Base-by-base conservation (phyloP, 1,140 invertebrate genomes). In the Drepana arcuata region DNA sequence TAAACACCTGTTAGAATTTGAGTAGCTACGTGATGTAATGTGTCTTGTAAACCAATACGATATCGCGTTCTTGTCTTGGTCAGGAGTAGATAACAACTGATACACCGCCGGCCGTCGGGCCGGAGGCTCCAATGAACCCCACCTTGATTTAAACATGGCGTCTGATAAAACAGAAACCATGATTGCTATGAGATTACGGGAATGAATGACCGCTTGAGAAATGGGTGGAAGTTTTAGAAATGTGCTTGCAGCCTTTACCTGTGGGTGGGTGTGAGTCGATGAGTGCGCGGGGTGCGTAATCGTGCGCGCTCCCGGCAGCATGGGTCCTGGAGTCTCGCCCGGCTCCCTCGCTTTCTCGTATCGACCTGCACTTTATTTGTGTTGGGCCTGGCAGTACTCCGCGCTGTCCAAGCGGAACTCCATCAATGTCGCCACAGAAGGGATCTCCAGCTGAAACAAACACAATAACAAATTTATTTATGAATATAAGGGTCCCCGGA, bases 381-480 rank as follows among this genome's bases (percentile, higher is more conserved):
- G 93, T 92, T 95, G 93, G 85, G 93, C 94, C 89, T 95, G 93
- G 91, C 95, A 97, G 88, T 95, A 95, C 88, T 95, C 93, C 88
- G 92, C 92, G 86, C 92, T 94, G 88, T 94, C 93, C 90, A 94
- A 90, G 87, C 94, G 91, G 92, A 95, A 96, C 94, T 96, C 94
- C 94, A 95, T 96, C 93, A 93, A 95, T 92, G 92, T 93, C 87
- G 90, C 83, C 78, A 83, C 73, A 73, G 79, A 84, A 81, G 69
- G 68, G 63, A 71, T 82, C 62, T 71, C 77, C 78, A 84, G 72
- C 83, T 84, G 66, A 10, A 70, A 78, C 67, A 73, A 72, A 41
- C 16, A 33, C 38, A 49, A 23, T 9, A 21, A 5, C 18, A 5
- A 21, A 9, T 21, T 21, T 5, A 5, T 21, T 21, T 21, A 5